Base-by-base conservation (phyloP, 2,797 vertebrate genomes). In the Falco berigora region DNA sequence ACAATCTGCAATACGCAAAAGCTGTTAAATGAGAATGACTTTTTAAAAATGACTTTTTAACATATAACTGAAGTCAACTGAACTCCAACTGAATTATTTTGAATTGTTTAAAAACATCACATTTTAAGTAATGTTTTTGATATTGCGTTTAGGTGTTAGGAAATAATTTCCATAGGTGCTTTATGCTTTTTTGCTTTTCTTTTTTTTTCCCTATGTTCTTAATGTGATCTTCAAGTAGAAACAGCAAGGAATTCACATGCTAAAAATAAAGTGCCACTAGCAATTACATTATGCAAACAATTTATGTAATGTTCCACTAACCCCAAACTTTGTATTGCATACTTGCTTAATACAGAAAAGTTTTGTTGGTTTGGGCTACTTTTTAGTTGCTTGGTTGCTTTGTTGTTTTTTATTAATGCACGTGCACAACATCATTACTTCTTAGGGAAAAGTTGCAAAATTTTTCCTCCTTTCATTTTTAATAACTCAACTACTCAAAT, bases 191-290 rank as follows among this genome's bases (percentile, higher is more conserved):
- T 80, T 42, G 40, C 40, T 40, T 40, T 40, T 40, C 15, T 42
- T 59, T 83, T 95, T 95, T 44, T 44, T 19, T 4, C 42, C 52
- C 34, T 55, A 12, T 55, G 58, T 81, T 17, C 77, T 96, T 92
- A 84, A 71, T 34, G 46, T 72, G 56, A 95, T 92, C 86, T 94
- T 90, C 40, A 3, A 50, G 22, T 85, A 95, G 71, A 85, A 97
- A 93, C 34, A 89, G 72, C 71, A 97, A 90, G 86, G 72, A 77
- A 72, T 56, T 46, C 25, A 63, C 0, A 0, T 73, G 69, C 79
- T 88, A 90, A 94, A 97, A 97, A 94, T 81, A 95, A 95, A 77
- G 62, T 84, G 77, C 21, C 83, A 66, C 93, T 96, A 95, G 59
- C 59, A 92, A 92, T 88, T 90, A 78, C 69, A 81, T 96, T 96